These are phyloP conservation scores for Himalopsyche tibetana DNA, from an alignment of 2,888 invertebrate species.

Conservation along the genomic window DNA sequence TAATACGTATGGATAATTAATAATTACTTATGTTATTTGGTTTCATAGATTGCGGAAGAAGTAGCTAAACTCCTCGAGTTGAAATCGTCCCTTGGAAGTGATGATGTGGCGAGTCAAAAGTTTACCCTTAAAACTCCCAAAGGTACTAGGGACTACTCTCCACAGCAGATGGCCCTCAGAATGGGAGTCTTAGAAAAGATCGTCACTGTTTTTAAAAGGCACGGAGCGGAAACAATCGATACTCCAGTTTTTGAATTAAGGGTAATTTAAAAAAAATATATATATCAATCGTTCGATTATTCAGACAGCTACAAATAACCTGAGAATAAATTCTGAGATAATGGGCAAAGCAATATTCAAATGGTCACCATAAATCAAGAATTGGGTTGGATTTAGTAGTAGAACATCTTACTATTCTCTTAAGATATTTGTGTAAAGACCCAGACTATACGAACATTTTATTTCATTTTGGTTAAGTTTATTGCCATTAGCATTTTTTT, in stretches of 20 bases:
- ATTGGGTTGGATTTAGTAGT: no score
- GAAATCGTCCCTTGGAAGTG: slow-evolving; percentile 83
- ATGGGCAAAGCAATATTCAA: no score
- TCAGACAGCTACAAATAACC: no score
- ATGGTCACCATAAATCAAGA: no score
- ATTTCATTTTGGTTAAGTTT: no score
- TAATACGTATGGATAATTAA: neutral
- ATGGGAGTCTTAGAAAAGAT: slow-evolving; percentile 92
- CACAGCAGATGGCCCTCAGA: slow-evolving; percentile 96
- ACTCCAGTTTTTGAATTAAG: slow-evolving; percentile 98
- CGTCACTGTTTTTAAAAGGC: slow-evolving; percentile 92
- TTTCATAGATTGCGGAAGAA: slow-evolving; percentile 87
- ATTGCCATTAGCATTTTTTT: no score
- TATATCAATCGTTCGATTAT: no score
- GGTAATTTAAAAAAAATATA: slow-evolving; percentile 73
- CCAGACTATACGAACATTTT: no score
- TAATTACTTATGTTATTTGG: slow-evolving; percentile 41
- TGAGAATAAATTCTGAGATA: no score
- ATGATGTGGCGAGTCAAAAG: slow-evolving; percentile 82
- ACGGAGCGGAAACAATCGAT: slow-evolving; percentile 98
- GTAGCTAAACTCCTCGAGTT: slow-evolving; percentile 88
- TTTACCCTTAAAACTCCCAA: slow-evolving; percentile 93
- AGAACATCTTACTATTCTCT: no score
- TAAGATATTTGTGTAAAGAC: no score
- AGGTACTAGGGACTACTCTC: slow-evolving; percentile 95